These are phyloP conservation scores for Uloborus diversus DNA, from an alignment of 1,140 invertebrate genomes.

Conservation along the genomic window DNA sequence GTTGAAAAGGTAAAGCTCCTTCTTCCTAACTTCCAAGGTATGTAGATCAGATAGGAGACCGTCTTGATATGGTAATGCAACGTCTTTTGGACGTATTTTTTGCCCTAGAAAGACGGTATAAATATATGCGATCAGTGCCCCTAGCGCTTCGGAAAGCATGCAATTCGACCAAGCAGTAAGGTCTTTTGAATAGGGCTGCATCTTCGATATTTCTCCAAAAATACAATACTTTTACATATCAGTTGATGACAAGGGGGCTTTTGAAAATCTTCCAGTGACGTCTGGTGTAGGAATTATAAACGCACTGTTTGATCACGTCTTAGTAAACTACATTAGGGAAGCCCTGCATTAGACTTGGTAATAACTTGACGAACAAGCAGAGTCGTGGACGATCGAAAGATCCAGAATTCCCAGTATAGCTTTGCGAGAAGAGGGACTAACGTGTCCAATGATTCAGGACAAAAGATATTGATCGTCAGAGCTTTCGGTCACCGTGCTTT, in stretches of 20 bases:
- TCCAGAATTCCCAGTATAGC: slow-evolving; percentile 45
- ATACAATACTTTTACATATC: slow-evolving; percentile 49
- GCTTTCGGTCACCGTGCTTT: slow-evolving; percentile 38
- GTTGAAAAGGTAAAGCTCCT: slow-evolving; percentile 20
- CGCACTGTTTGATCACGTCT: slow-evolving; percentile 50
- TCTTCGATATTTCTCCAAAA: slow-evolving; percentile 42
- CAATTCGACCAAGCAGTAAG: slow-evolving; percentile 36
- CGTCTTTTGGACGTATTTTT: neutral
- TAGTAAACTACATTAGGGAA: slow-evolving; percentile 49
- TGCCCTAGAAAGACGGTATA: neutral
- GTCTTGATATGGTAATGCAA: slow-evolving; percentile 40
- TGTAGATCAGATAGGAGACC: slow-evolving; percentile 27
- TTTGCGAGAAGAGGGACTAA: slow-evolving; percentile 26
- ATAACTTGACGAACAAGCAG: slow-evolving; percentile 46
- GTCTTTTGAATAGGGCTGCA: slow-evolving; percentile 20
- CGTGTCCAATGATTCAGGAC: slow-evolving; percentile 48
- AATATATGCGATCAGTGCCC: slow-evolving; percentile 29
- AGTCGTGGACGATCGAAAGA: slow-evolving; percentile 49
- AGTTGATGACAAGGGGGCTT: slow-evolving; percentile 38
- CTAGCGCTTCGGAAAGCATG: neutral
- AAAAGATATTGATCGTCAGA: slow-evolving; percentile 50
- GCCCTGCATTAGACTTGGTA: slow-evolving; percentile 50
- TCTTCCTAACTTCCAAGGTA: neutral
- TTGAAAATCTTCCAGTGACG: slow-evolving; percentile 41
- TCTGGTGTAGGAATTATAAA: slow-evolving; percentile 54